These are phyloP conservation scores for Macaria notata DNA, from an alignment of 2,888 invertebrate species.

Conservation along the genomic window DNA sequence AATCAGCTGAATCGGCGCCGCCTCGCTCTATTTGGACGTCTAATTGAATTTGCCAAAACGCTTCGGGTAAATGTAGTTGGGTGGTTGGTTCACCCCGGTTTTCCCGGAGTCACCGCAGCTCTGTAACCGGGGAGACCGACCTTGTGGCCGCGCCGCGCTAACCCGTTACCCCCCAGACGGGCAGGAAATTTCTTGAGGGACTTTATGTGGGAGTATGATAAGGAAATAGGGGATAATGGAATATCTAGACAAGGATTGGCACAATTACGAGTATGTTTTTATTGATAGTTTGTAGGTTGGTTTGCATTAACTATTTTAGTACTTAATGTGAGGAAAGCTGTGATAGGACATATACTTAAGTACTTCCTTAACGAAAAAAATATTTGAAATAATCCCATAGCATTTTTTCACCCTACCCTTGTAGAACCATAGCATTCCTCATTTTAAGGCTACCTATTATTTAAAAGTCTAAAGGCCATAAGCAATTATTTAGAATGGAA, in stretches of 20 bases:
- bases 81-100: slow-evolving; percentile 36
- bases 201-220: slow-evolving; percentile 29
- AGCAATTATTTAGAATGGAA: too few relatives aligned
- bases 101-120: slow-evolving; percentile 32
- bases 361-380: too few relatives aligned
- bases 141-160: slow-evolving; percentile 46
- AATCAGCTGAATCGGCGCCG: too few relatives aligned
- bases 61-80: slow-evolving; percentile 29
- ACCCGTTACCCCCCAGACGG: slow-evolving; percentile 41
- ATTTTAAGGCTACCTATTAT: too few relatives aligned
- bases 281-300: not conserved
- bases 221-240: slow-evolving; percentile 20
- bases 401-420: too few relatives aligned
- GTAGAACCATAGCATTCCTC: too few relatives aligned
- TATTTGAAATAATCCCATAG: too few relatives aligned
- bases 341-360: too few relatives aligned
- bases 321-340: too few relatives aligned
- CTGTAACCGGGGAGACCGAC: slow-evolving; percentile 41
- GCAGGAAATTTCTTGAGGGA: slow-evolving; percentile 37
- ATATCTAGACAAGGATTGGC: slow-evolving; percentile 8
- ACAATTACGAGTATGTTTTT: not conserved
- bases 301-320: too few relatives aligned
- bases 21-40: too few relatives aligned
- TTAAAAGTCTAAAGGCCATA: too few relatives aligned
- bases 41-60: slow-evolving; percentile 11